These are phyloP conservation scores for Acanthopagrus latus DNA, from an alignment of 2,797 vertebrate genomes.

Conservation along the genomic window DNA sequence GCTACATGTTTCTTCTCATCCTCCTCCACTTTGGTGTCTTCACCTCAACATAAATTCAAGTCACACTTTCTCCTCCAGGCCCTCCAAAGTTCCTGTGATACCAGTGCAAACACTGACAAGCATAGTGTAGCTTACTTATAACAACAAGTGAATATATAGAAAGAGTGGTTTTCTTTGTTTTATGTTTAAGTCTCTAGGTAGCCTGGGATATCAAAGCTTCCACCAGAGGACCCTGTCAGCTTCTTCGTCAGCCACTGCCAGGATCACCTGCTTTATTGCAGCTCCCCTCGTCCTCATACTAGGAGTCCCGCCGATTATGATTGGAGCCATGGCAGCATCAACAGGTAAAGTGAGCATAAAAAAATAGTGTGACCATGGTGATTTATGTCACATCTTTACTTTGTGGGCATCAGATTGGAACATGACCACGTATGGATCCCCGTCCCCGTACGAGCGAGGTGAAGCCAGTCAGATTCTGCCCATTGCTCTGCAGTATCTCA, in stretches of 20 bases:
- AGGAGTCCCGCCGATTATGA: conserved; percentile 67
- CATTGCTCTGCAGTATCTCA: conserved; percentile 63
- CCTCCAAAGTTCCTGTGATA: no score
- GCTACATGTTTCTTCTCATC: no score
- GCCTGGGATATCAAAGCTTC: conserved; percentile 70
- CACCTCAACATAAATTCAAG: no score
- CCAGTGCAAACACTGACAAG: no score
- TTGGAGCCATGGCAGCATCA: conserved; percentile 72
- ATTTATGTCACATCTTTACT: background rate
- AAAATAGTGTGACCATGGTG: background rate
- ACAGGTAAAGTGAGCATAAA: conserved; percentile 51
- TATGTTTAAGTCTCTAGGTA: conserved; percentile 44
- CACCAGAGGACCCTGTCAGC: conserved; percentile 74
- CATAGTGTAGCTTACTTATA: no score
- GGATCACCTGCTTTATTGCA: conserved; percentile 66
- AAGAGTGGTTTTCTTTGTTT: background rate
- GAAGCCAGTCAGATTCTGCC: conserved; percentile 61
- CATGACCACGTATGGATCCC: conserved; percentile 51
- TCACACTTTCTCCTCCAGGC: no score
- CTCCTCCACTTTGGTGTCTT: no score
- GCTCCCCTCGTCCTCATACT: conserved; percentile 59
- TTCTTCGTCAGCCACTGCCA: conserved; percentile 62
- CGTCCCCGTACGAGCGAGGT: conserved; percentile 54
- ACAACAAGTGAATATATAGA: background rate
- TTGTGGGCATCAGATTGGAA: conserved; percentile 69